These are phyloP conservation scores for Choreutis nemorana DNA, from an alignment of 2,888 invertebrate species.

Conservation along the genomic window DNA sequence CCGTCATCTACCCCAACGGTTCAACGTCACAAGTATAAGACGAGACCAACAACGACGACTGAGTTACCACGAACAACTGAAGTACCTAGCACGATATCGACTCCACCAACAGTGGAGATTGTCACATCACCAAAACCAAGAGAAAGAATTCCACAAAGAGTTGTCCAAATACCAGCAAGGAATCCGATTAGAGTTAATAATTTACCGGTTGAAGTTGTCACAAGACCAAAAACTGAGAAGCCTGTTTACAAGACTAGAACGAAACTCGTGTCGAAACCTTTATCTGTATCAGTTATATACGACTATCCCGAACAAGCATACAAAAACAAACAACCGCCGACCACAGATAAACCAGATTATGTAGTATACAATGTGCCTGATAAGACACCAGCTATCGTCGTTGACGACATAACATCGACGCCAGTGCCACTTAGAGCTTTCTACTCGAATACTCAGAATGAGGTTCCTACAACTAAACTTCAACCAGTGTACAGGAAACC, in stretches of 20 bases:
- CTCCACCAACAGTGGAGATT: constrained; percentile 43
- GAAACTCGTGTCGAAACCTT: constrained; percentile 56
- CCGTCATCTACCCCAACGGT: constrained; percentile 32
- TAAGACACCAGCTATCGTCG: constrained; percentile 29
- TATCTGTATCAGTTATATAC: constrained; percentile 55
- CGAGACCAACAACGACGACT: constrained; percentile 45
- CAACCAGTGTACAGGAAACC: constrained; percentile 57
- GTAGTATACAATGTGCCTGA: constrained; percentile 58
- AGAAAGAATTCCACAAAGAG: constrained; percentile 40
- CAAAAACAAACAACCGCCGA: constrained; percentile 45
- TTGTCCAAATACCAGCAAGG: constrained; percentile 37
- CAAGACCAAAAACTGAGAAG: constrained; percentile 49
- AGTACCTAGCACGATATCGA: constrained; percentile 43
- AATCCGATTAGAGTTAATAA: constrained; percentile 52
- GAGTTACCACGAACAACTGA: constrained; percentile 39
- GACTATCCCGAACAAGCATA: constrained; percentile 54
- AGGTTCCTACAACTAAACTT: constrained; percentile 60
- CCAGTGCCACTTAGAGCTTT: constrained; percentile 69
- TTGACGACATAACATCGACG: constrained; percentile 60
- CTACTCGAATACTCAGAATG: constrained; percentile 64
- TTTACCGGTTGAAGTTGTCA: constrained; percentile 38
- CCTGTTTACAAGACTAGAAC: constrained; percentile 51
- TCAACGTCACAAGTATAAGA: constrained; percentile 44
- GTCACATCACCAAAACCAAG: constrained; percentile 35
- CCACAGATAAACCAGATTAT: constrained; percentile 59